Evolutionary conservation across 2,888 invertebrate species (phyloP), one percentile per base, ranked within the genome.

Genomic region (Lepeophtheirus nordmannii): DNA sequence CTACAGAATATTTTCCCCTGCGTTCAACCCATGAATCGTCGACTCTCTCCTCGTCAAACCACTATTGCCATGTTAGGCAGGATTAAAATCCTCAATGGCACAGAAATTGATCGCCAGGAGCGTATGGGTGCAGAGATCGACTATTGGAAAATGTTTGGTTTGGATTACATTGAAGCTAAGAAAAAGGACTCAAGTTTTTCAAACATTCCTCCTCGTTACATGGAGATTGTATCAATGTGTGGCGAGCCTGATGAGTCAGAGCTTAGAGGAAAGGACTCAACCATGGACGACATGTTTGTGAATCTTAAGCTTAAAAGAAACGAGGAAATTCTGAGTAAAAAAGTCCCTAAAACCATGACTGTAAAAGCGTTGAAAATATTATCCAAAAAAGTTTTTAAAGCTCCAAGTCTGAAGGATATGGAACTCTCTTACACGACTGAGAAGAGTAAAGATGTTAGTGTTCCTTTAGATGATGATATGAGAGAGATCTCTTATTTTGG

Each of bases 121-220:
- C 82, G 90, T 65, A 82, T 85, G 69, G 91, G 90, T 1, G 88
- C 92, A 0, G 92, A 93, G 73, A 86, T 89, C 68, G 93, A 93
- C 77, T 91, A 93, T 72, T 77, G 93, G 75, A 92, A 91, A 75
- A 81, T 83, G 23, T 85, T 85, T 75, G 88, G 87, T 0, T 76
- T 81, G 0, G 83, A 85, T 68, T 90, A 87, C 86, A 76, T 84
- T 63, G 76, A 78, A 69, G 79, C 80, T 0, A 80, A 81, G 70
- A 76, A 74, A 14, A 78, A 78, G 68, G 75, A 76, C 0, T 76
- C 77, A 63, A 74, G 75, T 57, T 89, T 91, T 74, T 76, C 82
- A 53, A 72, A 76, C 10, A 80, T 82, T 69, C 89, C 91, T 77
- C 87, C 88, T 68, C 80, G 89, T 67, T 93, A 87, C 76, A 76